Evolutionary conservation across 2,888 invertebrate species (phyloP).

Genomic region (Lepidochrysops patricia): DNA sequence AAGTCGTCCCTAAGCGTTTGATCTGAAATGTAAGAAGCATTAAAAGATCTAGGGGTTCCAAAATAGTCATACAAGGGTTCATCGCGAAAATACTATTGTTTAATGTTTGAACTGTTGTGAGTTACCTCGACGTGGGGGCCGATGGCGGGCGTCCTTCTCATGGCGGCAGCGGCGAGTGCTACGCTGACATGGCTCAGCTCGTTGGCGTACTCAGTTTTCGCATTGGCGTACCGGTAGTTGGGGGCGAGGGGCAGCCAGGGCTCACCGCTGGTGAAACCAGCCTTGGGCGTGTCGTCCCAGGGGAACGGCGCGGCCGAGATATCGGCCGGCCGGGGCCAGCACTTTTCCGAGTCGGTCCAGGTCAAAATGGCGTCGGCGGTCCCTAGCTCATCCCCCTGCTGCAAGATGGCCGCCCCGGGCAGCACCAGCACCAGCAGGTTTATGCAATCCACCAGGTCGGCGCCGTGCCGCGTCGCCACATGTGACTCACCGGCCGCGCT

Average conservation of each 20-base stretch:
- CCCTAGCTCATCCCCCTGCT: slow-evolving; percentile 88
- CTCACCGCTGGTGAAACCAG: slow-evolving; percentile 65
- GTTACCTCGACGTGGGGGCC: slow-evolving; percentile 60
- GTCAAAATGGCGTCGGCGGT: slow-evolving; percentile 69
- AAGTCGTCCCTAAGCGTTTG: slow-evolving; percentile 69
- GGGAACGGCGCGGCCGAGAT: slow-evolving; percentile 54
- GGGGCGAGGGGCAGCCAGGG: slow-evolving; percentile 81
- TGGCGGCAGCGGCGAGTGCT: slow-evolving; percentile 48
- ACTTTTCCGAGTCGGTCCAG: slow-evolving; percentile 55
- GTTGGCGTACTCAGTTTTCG: slow-evolving; percentile 69
- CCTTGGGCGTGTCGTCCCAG: slow-evolving; percentile 63
- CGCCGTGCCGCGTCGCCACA: slow-evolving; percentile 77
- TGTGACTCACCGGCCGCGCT: slow-evolving; percentile 40
- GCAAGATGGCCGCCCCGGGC: slow-evolving; percentile 84
- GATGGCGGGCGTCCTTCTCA: slow-evolving; percentile 58
- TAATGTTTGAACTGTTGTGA: background rate
- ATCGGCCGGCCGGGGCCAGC: slow-evolving; percentile 65
- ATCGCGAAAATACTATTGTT: background rate
- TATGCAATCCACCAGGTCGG: slow-evolving; percentile 78
- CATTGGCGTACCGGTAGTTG: slow-evolving; percentile 77
- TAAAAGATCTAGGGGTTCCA: no score
- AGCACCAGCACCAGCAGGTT: slow-evolving; percentile 80
- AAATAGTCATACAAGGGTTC: no score
- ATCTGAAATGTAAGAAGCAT: slow-evolving; percentile 67
- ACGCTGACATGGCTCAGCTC: slow-evolving; percentile 65